These are phyloP conservation scores for Thripadectes ignobilis DNA, from an alignment of 2,797 vertebrate species.

Conservation along the genomic window DNA sequence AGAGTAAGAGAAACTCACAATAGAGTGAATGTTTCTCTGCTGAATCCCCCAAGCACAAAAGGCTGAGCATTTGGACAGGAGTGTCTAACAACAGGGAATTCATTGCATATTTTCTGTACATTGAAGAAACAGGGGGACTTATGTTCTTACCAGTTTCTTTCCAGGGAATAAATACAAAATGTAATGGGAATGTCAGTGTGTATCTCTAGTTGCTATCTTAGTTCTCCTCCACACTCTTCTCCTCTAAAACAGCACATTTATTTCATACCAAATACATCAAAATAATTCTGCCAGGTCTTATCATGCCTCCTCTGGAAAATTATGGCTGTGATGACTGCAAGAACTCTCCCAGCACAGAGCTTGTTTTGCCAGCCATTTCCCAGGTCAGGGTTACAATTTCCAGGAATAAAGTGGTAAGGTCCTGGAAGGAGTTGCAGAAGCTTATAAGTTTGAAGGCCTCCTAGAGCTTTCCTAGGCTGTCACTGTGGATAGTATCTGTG, in stretches of 20 bases:
- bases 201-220: not conserved
- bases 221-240: not conserved
- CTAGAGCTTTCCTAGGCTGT: constrained; percentile 26
- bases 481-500: not conserved
- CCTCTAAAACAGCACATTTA: not conserved
- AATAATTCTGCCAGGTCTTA: constrained; percentile 8
- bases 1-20: not conserved
- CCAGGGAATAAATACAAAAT: not conserved
- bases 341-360: not conserved
- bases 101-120: not conserved
- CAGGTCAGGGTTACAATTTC: constrained; percentile 11
- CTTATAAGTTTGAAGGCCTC: not conserved
- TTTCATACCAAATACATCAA: not conserved
- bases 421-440: not conserved
- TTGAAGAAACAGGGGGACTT: not conserved
- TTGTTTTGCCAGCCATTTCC: constrained; percentile 49
- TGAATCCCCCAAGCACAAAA: not conserved
- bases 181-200: not conserved
- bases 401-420: constrained; percentile 23
- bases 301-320: not conserved
- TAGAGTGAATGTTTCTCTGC: not conserved
- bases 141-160: not conserved
- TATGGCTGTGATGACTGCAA: not conserved
- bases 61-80: not conserved
- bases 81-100: not conserved